Base-by-base conservation (phyloP, 2,797 vertebrate species). In the Rhyacichthys aspro region DNA sequence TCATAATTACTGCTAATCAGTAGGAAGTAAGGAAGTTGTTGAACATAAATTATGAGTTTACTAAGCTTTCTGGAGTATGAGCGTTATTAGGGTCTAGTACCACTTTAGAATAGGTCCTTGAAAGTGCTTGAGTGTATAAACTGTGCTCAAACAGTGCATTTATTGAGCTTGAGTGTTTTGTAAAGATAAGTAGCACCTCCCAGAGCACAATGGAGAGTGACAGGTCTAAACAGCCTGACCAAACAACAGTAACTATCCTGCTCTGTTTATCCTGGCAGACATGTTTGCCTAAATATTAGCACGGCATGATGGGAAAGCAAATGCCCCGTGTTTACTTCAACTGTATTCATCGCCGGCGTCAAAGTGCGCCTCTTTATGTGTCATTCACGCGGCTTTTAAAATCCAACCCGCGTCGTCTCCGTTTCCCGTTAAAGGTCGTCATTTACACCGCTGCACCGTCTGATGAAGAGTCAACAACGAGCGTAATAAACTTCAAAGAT, bases 261-360 rank as follows among this genome's bases (percentile, higher is more conserved):
- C 12, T 43, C 37, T 63, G 64, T 85, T 75, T 73, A 55, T 43
- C 18, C 56, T 70, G 49, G 69, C 44, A 33, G 56, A 41, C 1
- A 37, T 17, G 28, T 67, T 70, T 59, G 49, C 28, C 15, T 44
- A 67, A 64, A 79, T 65, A 77, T 70, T 60, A 54, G 50, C 53
- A 19, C 55, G 32, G 44, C 60, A 62, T 55, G 52, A 44, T 37
- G 53, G 50, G 43, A 60, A 69, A 68, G 52, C 39, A 38, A 72
- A 67, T 54, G 53, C 11, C 10, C 5, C 43, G 14, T 42, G 42
- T 76, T 67, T 61, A 55, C 65, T 62, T 71, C 34, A 63, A 63
- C 0, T 63, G 57, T 55, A 54, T 17, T 18, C 65, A 44, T 48
- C 52, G 12, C 62, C 44, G 3, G 1, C 48, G 19, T 45, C 34